Percentiles rank a stretch among this genome's conserved stretches.
These are phyloP conservation scores for Otis tarda DNA, from an alignment of 2,113 vertebrate species.

Conservation along the genomic window DNA sequence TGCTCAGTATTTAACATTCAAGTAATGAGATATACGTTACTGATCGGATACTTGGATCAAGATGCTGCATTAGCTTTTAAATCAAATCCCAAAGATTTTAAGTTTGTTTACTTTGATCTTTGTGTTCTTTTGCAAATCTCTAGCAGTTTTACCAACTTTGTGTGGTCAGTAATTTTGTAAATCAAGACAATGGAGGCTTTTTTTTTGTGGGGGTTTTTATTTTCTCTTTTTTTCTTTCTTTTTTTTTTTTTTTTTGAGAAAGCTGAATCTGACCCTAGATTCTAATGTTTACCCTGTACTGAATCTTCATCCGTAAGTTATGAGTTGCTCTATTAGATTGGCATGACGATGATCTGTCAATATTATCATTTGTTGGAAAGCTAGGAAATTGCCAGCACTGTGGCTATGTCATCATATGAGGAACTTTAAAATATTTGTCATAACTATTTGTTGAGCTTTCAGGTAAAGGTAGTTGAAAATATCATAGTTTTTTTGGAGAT, in stretches of 20 bases:
- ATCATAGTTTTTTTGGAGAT: not conserved
- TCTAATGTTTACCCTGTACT: not conserved
- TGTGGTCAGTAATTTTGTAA: not conserved
- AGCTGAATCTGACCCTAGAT: not conserved
- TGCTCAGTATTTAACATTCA: not conserved
- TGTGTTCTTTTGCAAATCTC: not conserved
- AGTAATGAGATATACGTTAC: not conserved
- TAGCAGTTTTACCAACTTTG: not conserved
- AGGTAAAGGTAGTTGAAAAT: not conserved
- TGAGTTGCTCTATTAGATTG: not conserved
- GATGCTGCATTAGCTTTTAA: not conserved
- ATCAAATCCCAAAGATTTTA: not conserved
- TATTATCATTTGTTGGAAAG: not conserved
- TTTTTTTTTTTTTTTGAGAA: not conserved
- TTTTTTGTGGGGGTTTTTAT: not conserved
- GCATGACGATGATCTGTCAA: not conserved
- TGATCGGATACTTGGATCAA: not conserved
- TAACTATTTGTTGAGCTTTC: not conserved
- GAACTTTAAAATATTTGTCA: not conserved
- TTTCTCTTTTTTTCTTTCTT: not conserved
- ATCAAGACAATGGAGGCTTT: not conserved
- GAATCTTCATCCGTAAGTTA: not conserved
- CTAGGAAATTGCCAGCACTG: not conserved
- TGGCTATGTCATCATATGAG: not conserved
- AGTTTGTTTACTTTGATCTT: not conserved